A percentile compares a stretch with the other conserved stretches of the same genome.
Conservation (phyloP, 2,888 invertebrate genomes). For the Hecatera dysodea region DNA sequence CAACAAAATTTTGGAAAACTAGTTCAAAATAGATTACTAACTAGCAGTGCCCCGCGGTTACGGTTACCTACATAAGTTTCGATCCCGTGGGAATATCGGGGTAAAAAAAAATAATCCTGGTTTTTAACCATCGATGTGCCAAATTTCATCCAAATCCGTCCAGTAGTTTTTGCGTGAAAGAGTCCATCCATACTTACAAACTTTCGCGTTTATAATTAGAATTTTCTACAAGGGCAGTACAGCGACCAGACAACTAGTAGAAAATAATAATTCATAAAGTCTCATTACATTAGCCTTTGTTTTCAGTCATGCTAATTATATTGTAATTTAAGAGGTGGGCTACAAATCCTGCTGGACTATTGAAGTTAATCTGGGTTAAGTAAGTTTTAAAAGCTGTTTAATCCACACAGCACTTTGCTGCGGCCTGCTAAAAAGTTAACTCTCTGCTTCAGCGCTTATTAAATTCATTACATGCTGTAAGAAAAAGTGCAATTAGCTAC, state of each 20-base stretch:
- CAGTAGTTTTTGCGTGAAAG: no score
- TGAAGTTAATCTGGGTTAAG: constrained; percentile 68
- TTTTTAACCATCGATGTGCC: no score
- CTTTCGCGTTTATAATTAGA: no score
- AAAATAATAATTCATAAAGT: constrained; percentile 52
- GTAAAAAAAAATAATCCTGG: no score
- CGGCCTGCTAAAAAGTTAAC: constrained; percentile 68
- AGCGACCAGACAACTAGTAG: not conserved
- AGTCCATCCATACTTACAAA: no score
- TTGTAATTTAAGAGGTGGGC: constrained; percentile 45
- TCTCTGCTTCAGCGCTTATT: constrained; percentile 71
- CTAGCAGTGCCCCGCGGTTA: no score
- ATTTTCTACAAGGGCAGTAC: constrained; percentile 9
- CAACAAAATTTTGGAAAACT: constrained; percentile 38
- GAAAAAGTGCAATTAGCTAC: constrained; percentile 75
- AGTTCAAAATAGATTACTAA: constrained; percentile 36
- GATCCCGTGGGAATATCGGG: no score
- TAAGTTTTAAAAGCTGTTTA: constrained; percentile 72
- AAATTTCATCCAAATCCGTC: no score
- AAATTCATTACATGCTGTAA: constrained; percentile 71
- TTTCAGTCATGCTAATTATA: constrained; percentile 51
- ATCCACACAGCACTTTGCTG: constrained; percentile 69
- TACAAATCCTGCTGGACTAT: constrained; percentile 60
- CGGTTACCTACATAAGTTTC: no score
- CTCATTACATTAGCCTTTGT: constrained; percentile 34